Conservation (phyloP, 2,797 vertebrate species). For the Macrochelys suwanniensis region DNA sequence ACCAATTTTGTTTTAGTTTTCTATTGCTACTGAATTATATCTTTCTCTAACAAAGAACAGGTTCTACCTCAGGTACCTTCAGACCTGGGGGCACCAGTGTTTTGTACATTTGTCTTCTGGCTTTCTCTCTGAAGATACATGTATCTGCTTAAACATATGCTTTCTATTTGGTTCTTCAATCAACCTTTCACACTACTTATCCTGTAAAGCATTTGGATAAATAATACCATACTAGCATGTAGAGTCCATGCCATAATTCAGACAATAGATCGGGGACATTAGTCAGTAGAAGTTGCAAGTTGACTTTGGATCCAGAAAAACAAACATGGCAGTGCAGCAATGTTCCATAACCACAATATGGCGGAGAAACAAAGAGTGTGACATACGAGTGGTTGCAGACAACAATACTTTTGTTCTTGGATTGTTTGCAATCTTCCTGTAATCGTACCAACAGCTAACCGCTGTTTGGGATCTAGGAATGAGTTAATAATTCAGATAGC, state of each 20-base stretch:
- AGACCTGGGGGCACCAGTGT: background rate
- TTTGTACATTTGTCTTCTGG: background rate
- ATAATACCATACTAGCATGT: background rate
- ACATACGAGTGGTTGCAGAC: background rate
- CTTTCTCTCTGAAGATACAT: background rate
- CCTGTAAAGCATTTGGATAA: background rate
- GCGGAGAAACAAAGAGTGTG: background rate
- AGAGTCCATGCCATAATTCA: background rate
- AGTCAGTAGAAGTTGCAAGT: background rate
- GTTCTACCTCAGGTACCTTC: background rate
- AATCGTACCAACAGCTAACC: background rate
- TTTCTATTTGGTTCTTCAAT: background rate
- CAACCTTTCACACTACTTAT: background rate
- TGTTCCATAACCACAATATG: background rate
- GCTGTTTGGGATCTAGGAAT: background rate
- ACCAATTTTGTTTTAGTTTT: rapidly evolving
- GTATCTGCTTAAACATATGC: background rate
- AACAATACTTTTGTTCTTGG: background rate
- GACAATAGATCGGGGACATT: background rate
- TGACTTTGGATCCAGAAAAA: background rate
- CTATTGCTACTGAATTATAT: background rate
- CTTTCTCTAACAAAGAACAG: background rate
- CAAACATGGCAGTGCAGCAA: background rate
- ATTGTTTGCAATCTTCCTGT: background rate
- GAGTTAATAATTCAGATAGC: background rate